Evolutionary conservation across 2,797 vertebrate genomes (phyloP).

Genomic region (Sphenopsis melanotis): DNA sequence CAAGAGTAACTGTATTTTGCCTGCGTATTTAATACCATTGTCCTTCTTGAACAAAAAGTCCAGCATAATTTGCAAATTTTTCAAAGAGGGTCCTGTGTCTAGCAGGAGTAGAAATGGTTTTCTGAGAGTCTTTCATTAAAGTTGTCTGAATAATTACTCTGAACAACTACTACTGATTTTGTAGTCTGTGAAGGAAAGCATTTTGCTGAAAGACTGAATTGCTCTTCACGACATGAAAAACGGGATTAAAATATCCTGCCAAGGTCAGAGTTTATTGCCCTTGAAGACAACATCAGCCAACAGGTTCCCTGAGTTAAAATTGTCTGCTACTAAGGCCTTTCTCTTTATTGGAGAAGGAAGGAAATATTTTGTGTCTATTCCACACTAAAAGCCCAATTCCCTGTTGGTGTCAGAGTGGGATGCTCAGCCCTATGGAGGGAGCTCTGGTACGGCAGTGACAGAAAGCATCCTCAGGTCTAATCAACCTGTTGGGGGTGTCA

Average conservation of each 20-base stretch:
- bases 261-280: slow-evolving; percentile 23
- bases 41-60: background rate
- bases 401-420: background rate
- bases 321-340: background rate
- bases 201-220: background rate
- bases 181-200: background rate
- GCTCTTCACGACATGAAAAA: background rate
- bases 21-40: background rate
- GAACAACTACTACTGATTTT: background rate
- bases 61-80: background rate
- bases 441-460: background rate
- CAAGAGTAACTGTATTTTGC: background rate
- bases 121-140: background rate
- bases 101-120: background rate
- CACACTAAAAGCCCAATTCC: background rate
- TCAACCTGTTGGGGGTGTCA: background rate
- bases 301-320: background rate
- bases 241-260: background rate
- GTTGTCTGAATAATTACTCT: background rate
- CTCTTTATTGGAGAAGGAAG: background rate
- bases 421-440: background rate
- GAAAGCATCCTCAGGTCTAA: background rate
- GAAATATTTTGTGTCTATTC: background rate
- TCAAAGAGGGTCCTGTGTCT: background rate
- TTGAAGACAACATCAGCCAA: background rate